phyloP scores from a whole-genome alignment of 2,113 vertebrate genomes.

The Orcinus orca region DNA sequence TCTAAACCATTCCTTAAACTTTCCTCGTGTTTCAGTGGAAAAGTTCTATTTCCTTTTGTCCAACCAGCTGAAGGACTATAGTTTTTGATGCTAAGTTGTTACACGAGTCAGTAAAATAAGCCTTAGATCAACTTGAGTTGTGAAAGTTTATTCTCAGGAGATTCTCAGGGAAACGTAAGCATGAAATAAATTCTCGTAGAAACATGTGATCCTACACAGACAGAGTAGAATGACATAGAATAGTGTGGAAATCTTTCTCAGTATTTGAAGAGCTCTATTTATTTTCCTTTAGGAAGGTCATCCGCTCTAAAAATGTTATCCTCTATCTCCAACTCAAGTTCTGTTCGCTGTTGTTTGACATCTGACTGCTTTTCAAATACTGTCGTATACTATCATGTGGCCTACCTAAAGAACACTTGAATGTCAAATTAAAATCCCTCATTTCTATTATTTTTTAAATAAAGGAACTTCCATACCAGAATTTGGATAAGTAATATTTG shows the following conservation, averaged over 20 bases:
- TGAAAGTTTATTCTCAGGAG: conserved; percentile 16
- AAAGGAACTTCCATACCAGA: conserved; percentile 36
- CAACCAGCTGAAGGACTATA: background rate
- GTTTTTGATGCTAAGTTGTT: background rate
- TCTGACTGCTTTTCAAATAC: background rate
- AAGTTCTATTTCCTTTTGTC: background rate
- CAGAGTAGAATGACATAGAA: background rate
- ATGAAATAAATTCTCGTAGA: background rate
- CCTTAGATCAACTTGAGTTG: background rate
- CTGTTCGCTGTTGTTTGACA: background rate
- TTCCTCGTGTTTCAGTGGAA: background rate
- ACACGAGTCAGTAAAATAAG: conserved; percentile 6
- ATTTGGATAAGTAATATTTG: conserved; percentile 38
- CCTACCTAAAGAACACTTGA: background rate
- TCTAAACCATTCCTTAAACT: background rate
- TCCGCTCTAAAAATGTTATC: background rate
- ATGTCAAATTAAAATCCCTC: conserved; percentile 29
- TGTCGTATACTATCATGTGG: background rate
- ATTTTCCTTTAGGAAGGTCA: background rate
- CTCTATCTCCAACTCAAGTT: background rate
- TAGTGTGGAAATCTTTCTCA: background rate
- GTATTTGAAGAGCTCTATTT: background rate
- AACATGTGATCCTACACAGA: background rate
- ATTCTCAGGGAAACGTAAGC: background rate
- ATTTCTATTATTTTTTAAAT: conserved; percentile 64